phyloP scores from a whole-genome alignment of 2,113 vertebrate genomes.

The Proteles cristata region DNA sequence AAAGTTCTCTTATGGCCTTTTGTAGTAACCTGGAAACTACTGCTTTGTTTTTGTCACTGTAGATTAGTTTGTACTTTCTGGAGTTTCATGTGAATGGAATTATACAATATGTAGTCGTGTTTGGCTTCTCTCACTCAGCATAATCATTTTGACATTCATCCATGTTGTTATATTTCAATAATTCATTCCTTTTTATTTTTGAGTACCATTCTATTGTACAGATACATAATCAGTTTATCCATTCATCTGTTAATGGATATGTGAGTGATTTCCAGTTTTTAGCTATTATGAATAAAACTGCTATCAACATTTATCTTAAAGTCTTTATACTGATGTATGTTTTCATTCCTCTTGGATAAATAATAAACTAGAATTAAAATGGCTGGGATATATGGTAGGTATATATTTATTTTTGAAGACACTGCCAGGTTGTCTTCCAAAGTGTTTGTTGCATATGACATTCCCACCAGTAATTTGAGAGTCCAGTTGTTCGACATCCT shows the following conservation, averaged over 20 bases:
- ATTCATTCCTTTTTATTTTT: not conserved
- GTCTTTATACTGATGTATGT: not conserved
- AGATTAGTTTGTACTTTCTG: too few species aligned
- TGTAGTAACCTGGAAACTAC: too few species aligned
- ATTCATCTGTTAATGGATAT: not conserved
- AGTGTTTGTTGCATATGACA: not conserved
- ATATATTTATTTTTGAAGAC: not conserved
- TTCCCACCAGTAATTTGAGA: not conserved
- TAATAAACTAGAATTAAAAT: not conserved
- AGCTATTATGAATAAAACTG: not conserved
- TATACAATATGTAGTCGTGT: not conserved
- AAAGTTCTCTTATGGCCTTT: too few species aligned
- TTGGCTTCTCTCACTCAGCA: not conserved
- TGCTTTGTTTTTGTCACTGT: too few species aligned
- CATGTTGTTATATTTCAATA: not conserved
- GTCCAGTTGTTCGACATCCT: not conserved
- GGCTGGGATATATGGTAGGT: not conserved
- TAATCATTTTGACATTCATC: not conserved
- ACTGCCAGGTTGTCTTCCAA: not conserved
- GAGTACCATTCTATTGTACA: not conserved
- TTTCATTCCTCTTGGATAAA: not conserved
- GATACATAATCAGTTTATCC: not conserved
- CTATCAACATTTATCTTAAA: not conserved
- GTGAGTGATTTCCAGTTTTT: not conserved
- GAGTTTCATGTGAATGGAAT: not conserved